Evolutionary conservation across 2,888 invertebrate genomes (phyloP).

Genomic region (Lasioglossum marginatum): DNA sequence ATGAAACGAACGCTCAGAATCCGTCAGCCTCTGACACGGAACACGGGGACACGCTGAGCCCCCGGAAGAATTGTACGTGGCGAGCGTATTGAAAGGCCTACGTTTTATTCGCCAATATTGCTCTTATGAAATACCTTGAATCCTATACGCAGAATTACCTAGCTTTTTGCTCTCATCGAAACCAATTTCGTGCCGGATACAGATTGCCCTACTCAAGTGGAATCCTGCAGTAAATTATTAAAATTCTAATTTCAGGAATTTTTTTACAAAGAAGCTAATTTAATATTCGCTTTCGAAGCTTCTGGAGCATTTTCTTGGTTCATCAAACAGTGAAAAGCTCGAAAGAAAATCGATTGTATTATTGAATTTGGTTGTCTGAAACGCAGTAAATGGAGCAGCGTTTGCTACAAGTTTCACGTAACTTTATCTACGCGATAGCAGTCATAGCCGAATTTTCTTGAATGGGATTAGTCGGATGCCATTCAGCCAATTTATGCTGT

Average conservation of each 20-base stretch:
- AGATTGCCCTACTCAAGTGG: neutral
- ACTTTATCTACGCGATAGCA: neutral
- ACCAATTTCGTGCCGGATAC: neutral
- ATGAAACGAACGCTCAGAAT: conserved; percentile 49
- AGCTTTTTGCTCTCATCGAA: neutral
- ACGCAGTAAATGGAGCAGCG: neutral
- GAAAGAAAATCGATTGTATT: neutral
- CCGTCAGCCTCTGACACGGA: conserved; percentile 19
- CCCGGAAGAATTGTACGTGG: conserved; percentile 5
- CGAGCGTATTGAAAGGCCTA: conserved; percentile 3
- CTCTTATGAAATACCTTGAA: neutral
- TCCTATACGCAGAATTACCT: neutral
- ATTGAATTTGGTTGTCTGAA: neutral
- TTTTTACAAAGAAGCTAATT: too few relatives aligned
- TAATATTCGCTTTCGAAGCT: too few relatives aligned
- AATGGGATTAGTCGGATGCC: neutral
- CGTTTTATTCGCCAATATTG: conserved; percentile 23
- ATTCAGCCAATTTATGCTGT: neutral
- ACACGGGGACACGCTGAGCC: too few relatives aligned
- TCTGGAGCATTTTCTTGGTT: neutral
- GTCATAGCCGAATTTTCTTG: neutral
- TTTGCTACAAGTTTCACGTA: neutral
- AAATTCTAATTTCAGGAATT: too few relatives aligned
- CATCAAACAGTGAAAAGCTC: too few relatives aligned
- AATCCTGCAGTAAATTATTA: too few relatives aligned